Evolutionary conservation across 64 coral and sea anemone species (phyloP).

Genomic region (Stichodactyla mertensii): DNA sequence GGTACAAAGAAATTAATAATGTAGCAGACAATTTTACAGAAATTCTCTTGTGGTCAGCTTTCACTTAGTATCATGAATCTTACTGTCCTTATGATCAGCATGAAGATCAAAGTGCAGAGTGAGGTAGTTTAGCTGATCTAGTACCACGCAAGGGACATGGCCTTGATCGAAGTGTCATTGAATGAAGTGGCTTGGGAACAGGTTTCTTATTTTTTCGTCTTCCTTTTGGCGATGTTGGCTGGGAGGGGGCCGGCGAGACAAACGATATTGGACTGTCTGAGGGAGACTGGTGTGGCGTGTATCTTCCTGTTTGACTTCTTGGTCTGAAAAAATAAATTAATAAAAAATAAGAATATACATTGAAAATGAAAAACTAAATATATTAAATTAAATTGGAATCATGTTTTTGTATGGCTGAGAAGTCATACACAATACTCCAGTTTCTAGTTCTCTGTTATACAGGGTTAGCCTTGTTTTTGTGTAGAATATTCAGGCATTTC

Average conservation of each 20-base stretch:
- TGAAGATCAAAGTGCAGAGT: not conserved
- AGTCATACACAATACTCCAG: too few relatives aligned
- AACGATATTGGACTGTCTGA: conserved; percentile 94
- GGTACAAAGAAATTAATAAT: too few relatives aligned
- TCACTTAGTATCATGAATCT: too few relatives aligned
- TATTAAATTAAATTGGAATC: too few relatives aligned
- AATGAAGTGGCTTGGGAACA: conserved; percentile 45
- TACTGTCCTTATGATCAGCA: too few relatives aligned
- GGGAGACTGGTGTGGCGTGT: conserved; percentile 85
- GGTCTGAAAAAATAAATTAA: conserved; percentile 7
- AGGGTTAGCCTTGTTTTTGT: too few relatives aligned
- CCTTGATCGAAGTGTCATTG: conserved; percentile 78
- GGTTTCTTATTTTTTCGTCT: conserved; percentile 23
- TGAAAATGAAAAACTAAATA: too few relatives aligned
- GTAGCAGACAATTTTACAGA: too few relatives aligned
- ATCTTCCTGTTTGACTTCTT: conserved; percentile 17
- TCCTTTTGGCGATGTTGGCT: conserved; percentile 42
- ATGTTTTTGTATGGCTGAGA: too few relatives aligned
- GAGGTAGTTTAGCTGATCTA: conserved; percentile 78
- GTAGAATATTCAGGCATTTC: too few relatives aligned
- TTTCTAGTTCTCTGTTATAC: too few relatives aligned
- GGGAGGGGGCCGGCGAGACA: conserved; percentile 46
- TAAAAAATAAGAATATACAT: not conserved
- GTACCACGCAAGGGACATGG: conserved; percentile 47
- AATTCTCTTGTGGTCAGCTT: too few relatives aligned